Evolutionary conservation across 53 echinoderm and acorn worm species (phyloP), one percentile per base, ranked within the genome.

Genomic region (Henricia sp.): DNA sequence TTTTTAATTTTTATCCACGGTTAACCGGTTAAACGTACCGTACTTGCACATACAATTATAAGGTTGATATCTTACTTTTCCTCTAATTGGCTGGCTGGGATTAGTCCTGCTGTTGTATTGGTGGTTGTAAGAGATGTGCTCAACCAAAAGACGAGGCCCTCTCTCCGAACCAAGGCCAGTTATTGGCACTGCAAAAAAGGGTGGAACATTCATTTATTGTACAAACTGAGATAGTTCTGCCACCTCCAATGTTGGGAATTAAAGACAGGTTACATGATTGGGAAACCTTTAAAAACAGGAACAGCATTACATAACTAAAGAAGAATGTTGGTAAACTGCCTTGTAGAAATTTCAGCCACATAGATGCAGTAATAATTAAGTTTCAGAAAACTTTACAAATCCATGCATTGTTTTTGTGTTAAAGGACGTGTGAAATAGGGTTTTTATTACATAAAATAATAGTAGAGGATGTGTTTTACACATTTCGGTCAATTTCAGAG

Each of bases 101-200:
- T 84, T 20, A 25, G 66, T 84, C 37, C 96, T 88, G 75, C 91
- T 89, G 72, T 96, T 74, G 43, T 96, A 96, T 57, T 87, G 89
- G 71, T 96, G 96, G 39, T 94, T 55, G 56, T 96, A 96, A 9
- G 94, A 96, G 56, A 94, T 91, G 37, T 87, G 84, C 67, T 96
- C 96, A 26, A 94, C 85, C 56, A 96, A 53, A 46, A 96, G 77
- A 40, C 96, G 91, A 28, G 96, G 96, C 28, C 96, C 96, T 56
- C 72, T 91, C 38, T 91, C 65, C 8, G 91, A 82, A 14, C 72
- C 82, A n/a, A 96, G 75, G 26, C 87, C 64, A 2, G 83, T 96
- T 14, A 96, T 72, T 67, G 96, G 96, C 44, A 94, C 94, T 96
- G 72, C n/a, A n/a, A n/a, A n/a, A 25, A 12, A 65, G 14, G n/a